Evolutionary conservation across 2,888 invertebrate species (phyloP).

Genomic region (Drosophila borealis): DNA sequence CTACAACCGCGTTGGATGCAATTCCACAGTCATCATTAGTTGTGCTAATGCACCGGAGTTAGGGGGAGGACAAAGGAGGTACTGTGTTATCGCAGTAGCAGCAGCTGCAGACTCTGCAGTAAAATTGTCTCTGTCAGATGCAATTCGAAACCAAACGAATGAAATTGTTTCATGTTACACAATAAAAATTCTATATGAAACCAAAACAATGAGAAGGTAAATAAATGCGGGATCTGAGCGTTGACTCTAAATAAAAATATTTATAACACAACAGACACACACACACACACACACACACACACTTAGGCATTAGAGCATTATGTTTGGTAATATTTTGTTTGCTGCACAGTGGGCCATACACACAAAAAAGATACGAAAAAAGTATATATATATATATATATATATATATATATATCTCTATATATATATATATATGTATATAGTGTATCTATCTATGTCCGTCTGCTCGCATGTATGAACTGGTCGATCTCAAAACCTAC

Average conservation of each 20-base stretch:
- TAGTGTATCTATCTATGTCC: no score
- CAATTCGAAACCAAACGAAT: slow-evolving; percentile 70
- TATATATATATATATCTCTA: neutral
- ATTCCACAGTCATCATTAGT: slow-evolving; percentile 70
- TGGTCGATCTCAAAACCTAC: no score
- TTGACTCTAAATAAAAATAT: slow-evolving; percentile 71
- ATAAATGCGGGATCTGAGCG: slow-evolving; percentile 73
- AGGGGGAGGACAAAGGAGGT: slow-evolving; percentile 6
- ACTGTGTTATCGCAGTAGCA: slow-evolving; percentile 49
- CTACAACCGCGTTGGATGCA: slow-evolving; percentile 56
- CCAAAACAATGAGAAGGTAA: slow-evolving; percentile 76
- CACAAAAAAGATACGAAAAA: neutral
- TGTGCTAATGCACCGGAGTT: slow-evolving; percentile 70
- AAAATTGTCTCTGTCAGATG: slow-evolving; percentile 70
- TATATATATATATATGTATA: neutral
- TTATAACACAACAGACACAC: slow-evolving; percentile 29
- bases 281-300: neutral
- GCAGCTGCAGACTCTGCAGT: slow-evolving; percentile 55
- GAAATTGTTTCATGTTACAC: slow-evolving; percentile 73
- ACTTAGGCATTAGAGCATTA: slow-evolving; percentile 30
- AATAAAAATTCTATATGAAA: slow-evolving; percentile 77
- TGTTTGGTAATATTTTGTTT: slow-evolving; percentile 46
- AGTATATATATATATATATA: neutral
- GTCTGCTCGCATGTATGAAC: no score
- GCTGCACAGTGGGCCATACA: slow-evolving; percentile 23